Evolutionary conservation across 1,140 invertebrate species (phyloP).

Genomic region (Papilio machaon): DNA sequence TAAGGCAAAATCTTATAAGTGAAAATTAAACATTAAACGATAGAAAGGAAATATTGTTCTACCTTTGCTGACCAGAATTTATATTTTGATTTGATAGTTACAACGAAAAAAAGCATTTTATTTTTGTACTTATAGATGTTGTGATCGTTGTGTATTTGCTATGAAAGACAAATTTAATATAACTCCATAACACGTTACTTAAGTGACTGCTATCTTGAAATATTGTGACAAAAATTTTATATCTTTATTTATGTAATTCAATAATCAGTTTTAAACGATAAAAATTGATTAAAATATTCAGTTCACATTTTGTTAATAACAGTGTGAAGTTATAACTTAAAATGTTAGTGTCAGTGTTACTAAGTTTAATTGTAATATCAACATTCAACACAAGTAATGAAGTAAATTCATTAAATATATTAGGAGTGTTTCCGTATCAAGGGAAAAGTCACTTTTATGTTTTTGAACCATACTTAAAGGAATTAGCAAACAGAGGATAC

Average conservation of each 20-base stretch:
- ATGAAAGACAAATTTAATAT: too few relatives aligned
- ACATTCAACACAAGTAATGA: background rate
- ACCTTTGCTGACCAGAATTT: too few relatives aligned
- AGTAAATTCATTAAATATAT: constrained; percentile 75
- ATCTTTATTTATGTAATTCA: background rate
- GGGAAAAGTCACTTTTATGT: constrained; percentile 89
- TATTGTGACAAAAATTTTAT: background rate
- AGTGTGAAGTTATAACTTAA: background rate
- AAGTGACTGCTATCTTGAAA: background rate
- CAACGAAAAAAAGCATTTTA: background rate
- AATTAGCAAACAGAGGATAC: constrained; percentile 85
- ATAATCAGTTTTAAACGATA: background rate
- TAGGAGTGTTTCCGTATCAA: constrained; percentile 86
- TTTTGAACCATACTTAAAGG: constrained; percentile 84
- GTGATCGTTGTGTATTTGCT: too few relatives aligned
- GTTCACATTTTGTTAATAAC: background rate
- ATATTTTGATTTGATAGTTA: background rate
- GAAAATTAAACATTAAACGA: background rate
- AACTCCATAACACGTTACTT: too few relatives aligned
- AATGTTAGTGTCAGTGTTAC: constrained; percentile 19
- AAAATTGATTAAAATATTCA: background rate
- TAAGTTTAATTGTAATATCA: background rate
- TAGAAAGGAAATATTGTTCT: background rate
- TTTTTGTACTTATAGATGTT: too few relatives aligned
- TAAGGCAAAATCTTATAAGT: background rate